Conservation (phyloP, 2,888 invertebrate genomes). For the Dexiosoma caninum region DNA sequence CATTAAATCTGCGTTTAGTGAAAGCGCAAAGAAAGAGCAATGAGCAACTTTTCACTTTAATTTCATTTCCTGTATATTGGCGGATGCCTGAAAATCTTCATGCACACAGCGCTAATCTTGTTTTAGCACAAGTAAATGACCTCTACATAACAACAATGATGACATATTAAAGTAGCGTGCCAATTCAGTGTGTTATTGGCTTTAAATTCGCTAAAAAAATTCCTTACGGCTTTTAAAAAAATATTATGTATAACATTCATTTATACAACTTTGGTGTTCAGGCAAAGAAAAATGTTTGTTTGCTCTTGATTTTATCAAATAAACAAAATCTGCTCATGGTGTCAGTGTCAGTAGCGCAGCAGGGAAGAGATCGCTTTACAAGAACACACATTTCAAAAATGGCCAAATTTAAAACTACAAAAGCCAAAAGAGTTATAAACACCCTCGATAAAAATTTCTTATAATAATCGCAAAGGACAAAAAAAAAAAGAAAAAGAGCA, state of each 20-base stretch:
- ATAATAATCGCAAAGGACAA: conserved; percentile 24
- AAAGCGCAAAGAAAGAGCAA: too few relatives aligned
- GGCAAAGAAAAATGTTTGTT: conserved; percentile 15
- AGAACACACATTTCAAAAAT: conserved; percentile 30
- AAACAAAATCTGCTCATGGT: conserved; percentile 58
- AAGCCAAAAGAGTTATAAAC: conserved; percentile 48
- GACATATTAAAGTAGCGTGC: background rate
- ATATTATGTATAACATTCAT: background rate
- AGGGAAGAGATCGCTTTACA: conserved; percentile 52
- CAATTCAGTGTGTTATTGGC: background rate
- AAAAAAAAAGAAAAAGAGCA: too few relatives aligned
- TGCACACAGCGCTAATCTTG: too few relatives aligned
- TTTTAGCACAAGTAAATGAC: too few relatives aligned
- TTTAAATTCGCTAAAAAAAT: background rate
- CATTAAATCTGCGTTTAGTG: too few relatives aligned
- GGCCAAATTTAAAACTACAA: background rate
- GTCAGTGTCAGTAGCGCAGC: conserved; percentile 64
- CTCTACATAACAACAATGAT: too few relatives aligned
- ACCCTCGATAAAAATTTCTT: conserved; percentile 50
- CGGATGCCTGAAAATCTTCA: too few relatives aligned
- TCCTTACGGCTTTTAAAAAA: background rate
- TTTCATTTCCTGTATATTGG: too few relatives aligned
- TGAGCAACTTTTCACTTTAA: too few relatives aligned
- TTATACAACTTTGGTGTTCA: conserved; percentile 15
- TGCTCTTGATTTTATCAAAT: conserved; percentile 63